These are phyloP conservation scores for Tanytarsus gracilentus DNA, from an alignment of 2,888 invertebrate species.

Conservation along the genomic window DNA sequence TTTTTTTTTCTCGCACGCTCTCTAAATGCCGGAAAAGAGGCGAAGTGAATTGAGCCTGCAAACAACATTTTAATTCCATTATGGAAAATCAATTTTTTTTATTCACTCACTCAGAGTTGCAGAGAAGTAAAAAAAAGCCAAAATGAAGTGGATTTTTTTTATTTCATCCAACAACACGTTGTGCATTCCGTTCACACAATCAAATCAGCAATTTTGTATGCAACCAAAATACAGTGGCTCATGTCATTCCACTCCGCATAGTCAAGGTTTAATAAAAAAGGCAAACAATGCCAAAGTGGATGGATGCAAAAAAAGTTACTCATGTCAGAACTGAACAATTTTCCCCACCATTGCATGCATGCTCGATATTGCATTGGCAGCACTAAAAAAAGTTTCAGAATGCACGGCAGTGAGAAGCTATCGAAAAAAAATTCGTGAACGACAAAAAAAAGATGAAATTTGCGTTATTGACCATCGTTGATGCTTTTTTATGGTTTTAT, in stretches of 20 bases:
- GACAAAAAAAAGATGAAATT: not conserved
- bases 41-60: no score
- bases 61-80: conserved; percentile 24
- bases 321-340: no score
- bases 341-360: no score
- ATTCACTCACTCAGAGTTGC: not conserved
- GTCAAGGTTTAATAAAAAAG: conserved; percentile 24
- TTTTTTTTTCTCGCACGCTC: no score
- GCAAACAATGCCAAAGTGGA: conserved; percentile 8
- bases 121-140: not conserved
- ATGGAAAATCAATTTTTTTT: conserved; percentile 27
- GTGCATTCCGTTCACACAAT: conserved; percentile 20
- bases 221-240: conserved; percentile 10
- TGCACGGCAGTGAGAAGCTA: no score
- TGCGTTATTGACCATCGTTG: conserved; percentile 9
- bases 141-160: conserved; percentile 19
- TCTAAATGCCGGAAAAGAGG: no score
- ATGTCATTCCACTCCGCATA: conserved; percentile 1
- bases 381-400: no score
- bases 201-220: conserved; percentile 24
- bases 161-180: not conserved
- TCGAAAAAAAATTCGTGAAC: no score
- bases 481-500: conserved; percentile 12
- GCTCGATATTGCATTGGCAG: no score
- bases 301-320: no score